Evolutionary conservation across 1,140 invertebrate genomes (phyloP).

Genomic region (Bombus vancouverensis): DNA sequence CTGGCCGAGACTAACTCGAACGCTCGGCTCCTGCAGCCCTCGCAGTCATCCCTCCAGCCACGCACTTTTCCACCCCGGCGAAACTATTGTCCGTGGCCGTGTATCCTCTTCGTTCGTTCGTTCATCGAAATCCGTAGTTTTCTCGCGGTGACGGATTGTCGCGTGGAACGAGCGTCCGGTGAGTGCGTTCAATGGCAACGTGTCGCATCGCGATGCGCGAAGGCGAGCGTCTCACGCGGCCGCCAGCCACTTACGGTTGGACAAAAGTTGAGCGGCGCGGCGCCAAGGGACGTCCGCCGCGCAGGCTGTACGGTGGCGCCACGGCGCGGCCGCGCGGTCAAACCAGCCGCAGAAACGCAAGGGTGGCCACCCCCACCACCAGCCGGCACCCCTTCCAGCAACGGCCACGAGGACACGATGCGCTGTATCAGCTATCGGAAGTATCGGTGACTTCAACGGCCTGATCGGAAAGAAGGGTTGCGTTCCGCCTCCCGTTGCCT

Average conservation of each 20-base stretch:
- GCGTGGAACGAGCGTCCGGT: too few relatives aligned
- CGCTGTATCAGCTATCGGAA: slow-evolving; percentile 79
- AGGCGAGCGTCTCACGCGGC: background rate
- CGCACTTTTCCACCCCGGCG: slow-evolving; percentile 76
- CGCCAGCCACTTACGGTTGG: slow-evolving; percentile 36
- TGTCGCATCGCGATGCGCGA: background rate
- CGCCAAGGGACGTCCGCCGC: slow-evolving; percentile 65
- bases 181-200: background rate
- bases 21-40: slow-evolving; percentile 79
- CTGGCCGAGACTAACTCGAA: slow-evolving; percentile 82
- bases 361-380: slow-evolving; percentile 76
- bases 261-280: slow-evolving; percentile 73
- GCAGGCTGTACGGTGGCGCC: slow-evolving; percentile 80
- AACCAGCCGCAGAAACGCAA: slow-evolving; percentile 72
- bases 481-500: slow-evolving; percentile 5
- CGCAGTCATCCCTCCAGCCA: slow-evolving; percentile 81
- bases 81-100: slow-evolving; percentile 71
- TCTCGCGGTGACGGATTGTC: background rate
- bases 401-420: slow-evolving; percentile 72
- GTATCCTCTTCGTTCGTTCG: too few relatives aligned
- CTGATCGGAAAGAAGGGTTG: slow-evolving; percentile 81
- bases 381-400: slow-evolving; percentile 60
- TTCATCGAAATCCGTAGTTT: background rate
- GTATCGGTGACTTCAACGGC: slow-evolving; percentile 83
- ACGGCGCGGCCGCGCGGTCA: slow-evolving; percentile 54